Evolutionary conservation across 1,140 invertebrate species (phyloP).

Genomic region (Penaeus chinensis): DNA sequence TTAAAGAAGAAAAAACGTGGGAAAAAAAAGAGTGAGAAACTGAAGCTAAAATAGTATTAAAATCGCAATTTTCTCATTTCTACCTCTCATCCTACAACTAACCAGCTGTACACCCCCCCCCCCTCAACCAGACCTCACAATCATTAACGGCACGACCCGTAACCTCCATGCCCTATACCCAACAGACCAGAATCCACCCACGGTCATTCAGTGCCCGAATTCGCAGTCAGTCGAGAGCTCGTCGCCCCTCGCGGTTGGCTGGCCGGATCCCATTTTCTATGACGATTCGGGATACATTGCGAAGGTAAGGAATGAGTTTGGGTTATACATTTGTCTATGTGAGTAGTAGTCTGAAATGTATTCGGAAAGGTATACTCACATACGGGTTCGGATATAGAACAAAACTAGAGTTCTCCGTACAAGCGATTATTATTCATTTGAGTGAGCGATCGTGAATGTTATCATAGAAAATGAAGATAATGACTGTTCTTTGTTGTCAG

Average conservation of each 20-base stretch:
- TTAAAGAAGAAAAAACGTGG: too few relatives aligned
- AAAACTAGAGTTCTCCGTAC: too few relatives aligned
- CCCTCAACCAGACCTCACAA: background rate
- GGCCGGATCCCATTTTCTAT: background rate
- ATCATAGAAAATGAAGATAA: too few relatives aligned
- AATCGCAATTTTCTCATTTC: background rate
- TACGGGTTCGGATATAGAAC: too few relatives aligned
- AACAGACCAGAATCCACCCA: background rate
- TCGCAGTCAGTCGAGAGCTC: background rate
- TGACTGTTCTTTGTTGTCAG: background rate
- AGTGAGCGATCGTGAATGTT: too few relatives aligned
- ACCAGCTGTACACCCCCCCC: background rate
- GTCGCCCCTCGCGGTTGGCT: background rate
- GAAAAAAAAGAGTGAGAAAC: too few relatives aligned
- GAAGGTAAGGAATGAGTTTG: background rate
- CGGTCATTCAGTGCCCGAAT: background rate
- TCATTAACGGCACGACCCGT: background rate
- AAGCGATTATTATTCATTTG: too few relatives aligned
- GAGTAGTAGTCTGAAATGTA: too few relatives aligned
- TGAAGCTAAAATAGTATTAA: too few relatives aligned
- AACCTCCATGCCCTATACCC: too few relatives aligned
- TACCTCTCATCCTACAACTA: background rate
- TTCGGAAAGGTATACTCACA: too few relatives aligned
- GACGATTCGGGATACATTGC: background rate
- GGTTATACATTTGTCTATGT: too few relatives aligned